Base-by-base conservation (phyloP, 2,888 invertebrate genomes). In the Lasioglossum lativentre region DNA sequence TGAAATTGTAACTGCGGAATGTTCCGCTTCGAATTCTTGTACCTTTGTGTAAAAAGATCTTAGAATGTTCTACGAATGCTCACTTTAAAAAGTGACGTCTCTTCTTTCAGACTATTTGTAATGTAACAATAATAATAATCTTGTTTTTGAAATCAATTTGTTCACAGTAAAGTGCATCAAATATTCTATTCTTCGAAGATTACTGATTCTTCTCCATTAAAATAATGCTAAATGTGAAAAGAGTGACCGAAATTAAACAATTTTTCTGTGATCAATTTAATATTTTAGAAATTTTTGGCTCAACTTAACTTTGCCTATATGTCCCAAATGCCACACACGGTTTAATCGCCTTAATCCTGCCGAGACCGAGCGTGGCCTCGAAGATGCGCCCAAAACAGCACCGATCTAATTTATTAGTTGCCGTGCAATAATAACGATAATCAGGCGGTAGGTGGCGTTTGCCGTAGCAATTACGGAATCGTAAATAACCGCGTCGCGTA, bases 401-500 rank as follows among this genome's bases (percentile, higher is more conserved):
- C 10, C 59, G 45, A 63, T 83, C 75, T 79, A 83, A 83, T 79
- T 79, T 59, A 75, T 34, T 5, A 59, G 14, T 2, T 45, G 78
- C n/a, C 23, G 12, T 16, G 59, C 42, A 70, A 75, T 66, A 68
- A 72, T 75, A 71, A 74, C 63, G 71, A 86, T 79, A 80, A 86
- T 77, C 74, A 82, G 66, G 56, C 76, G 68, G 23, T 78, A 42
- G 73, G 66, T 74, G 52, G 45, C 75, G 27, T 82, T 85, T 75
- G 74, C 66, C 77, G 42, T 63, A 70, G 71, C 72, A 82, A 85
- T 85, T 80, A 80, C 85, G 77, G 75, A 75, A 77, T 85, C 76
- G 77, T 80, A 80, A 86, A 85, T 86, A 86, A 86, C 75, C 40
- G 47, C 75, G 82, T 76, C 87, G 87, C 85, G 75, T 83, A 80